A percentile compares a stretch with the other conserved stretches of the same genome.
These are phyloP conservation scores for Hypomecis punctinalis DNA, from an alignment of 2,888 invertebrate species.

Conservation along the genomic window DNA sequence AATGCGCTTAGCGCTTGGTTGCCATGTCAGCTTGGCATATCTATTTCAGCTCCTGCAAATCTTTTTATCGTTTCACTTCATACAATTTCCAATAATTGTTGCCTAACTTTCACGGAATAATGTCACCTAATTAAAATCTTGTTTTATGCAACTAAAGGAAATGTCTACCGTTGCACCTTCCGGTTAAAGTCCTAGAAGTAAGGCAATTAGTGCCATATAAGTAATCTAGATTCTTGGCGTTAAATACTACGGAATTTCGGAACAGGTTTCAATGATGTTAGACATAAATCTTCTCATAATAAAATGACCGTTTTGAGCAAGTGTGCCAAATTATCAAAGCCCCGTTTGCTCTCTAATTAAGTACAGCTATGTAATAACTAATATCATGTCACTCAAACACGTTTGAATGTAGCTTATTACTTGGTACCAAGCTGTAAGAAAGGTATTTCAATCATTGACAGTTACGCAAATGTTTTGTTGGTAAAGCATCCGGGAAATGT, in stretches of 20 bases:
- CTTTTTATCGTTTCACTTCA: neutral
- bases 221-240: conserved; percentile 14
- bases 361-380: conserved; percentile 41
- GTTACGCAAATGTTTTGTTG: conserved; percentile 13
- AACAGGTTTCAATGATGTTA: conserved; percentile 24
- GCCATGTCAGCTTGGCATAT: neutral
- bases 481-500: conserved; percentile 12
- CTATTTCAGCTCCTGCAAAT: neutral
- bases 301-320: conserved; percentile 35
- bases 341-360: conserved; percentile 39
- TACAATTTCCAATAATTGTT: neutral
- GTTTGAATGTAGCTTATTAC: conserved; percentile 28
- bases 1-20: neutral
- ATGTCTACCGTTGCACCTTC: conserved; percentile 10
- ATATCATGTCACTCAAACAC: conserved; percentile 41
- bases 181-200: conserved; percentile 15
- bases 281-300: conserved; percentile 34
- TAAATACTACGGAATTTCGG: conserved; percentile 21
- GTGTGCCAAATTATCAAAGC: conserved; percentile 45
- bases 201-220: conserved; percentile 14
- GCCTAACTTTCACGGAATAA: conserved; percentile 1
- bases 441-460: conserved; percentile 25
- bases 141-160: conserved; percentile 22
- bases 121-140: conserved; percentile 5
- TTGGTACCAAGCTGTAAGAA: conserved; percentile 26